phyloP scores from a whole-genome alignment of 2,113 vertebrate genomes.

The Cepphus grylle region DNA sequence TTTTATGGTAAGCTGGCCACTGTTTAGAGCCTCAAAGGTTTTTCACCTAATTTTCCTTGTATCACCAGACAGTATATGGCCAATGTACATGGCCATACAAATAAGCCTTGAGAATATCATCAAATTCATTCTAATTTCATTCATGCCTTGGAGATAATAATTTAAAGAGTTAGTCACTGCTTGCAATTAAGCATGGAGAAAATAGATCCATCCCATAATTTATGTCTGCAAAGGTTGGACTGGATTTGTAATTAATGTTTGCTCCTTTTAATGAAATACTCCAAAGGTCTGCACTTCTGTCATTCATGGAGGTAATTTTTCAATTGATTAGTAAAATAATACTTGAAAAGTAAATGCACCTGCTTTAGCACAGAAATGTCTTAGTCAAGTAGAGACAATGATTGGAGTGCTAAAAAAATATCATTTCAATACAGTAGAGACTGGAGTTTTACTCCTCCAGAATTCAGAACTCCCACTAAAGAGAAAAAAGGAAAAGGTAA shows the following conservation, averaged over 20 bases:
- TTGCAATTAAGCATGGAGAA: conserved; percentile 89
- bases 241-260: conserved; percentile 84
- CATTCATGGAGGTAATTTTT: conserved; percentile 93
- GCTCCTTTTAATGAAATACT: conserved; percentile 85
- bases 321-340: conserved; percentile 95
- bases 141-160: conserved; percentile 87
- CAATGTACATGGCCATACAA: conserved; percentile 13
- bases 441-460: conserved; percentile 66
- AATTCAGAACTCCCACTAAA: conserved; percentile 70
- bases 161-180: conserved; percentile 86
- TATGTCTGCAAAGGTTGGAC: conserved; percentile 83
- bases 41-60: background rate
- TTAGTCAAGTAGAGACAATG: conserved; percentile 89
- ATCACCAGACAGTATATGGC: background rate
- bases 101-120: conserved; percentile 55
- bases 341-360: conserved; percentile 93
- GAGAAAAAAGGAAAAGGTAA: conserved; percentile 66
- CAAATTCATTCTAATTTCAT: conserved; percentile 87
- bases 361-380: conserved; percentile 83
- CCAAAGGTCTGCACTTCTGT: conserved; percentile 85
- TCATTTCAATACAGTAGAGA: conserved; percentile 73
- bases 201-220: conserved; percentile 90
- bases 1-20: background rate
- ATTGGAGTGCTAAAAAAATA: conserved; percentile 80
- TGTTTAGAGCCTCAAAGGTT: background rate